Percentiles rank a stretch among this genome's conserved stretches.
phyloP scores from a whole-genome alignment of 1,140 invertebrate genomes.

The Nebria ingens region DNA sequence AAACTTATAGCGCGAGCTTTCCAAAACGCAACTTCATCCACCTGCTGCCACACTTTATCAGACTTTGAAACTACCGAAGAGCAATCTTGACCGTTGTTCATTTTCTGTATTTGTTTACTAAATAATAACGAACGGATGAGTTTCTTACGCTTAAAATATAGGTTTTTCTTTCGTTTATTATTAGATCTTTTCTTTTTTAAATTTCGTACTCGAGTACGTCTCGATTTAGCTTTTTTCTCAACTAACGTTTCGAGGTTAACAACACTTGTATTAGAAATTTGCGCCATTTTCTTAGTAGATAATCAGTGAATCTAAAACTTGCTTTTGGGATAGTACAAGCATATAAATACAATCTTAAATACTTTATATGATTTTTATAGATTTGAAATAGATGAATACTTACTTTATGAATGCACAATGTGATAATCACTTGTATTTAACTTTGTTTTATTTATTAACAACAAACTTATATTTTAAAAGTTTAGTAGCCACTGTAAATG shows the following conservation, averaged over 20 bases:
- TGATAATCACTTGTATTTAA: no score
- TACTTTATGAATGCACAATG: no score
- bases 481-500: no score
- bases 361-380: no score
- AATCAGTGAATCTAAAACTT: not conserved
- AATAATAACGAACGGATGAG: not conserved
- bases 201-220: not conserved
- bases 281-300: not conserved
- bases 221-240: not conserved
- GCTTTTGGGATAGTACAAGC: no score
- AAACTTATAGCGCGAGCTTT: constrained; percentile 50
- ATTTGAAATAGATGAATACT: no score
- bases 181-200: not conserved
- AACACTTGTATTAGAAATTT: not conserved
- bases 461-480: no score
- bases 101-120: not conserved
- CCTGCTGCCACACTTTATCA: constrained; percentile 35
- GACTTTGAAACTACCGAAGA: not conserved
- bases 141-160: not conserved
- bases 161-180: not conserved
- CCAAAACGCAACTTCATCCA: constrained; percentile 52
- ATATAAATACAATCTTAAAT: no score
- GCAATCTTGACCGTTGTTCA: not conserved
- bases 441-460: no score
- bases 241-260: not conserved